These are phyloP conservation scores for Columba janthina DNA, from an alignment of 2,113 vertebrate species.

Conservation along the genomic window DNA sequence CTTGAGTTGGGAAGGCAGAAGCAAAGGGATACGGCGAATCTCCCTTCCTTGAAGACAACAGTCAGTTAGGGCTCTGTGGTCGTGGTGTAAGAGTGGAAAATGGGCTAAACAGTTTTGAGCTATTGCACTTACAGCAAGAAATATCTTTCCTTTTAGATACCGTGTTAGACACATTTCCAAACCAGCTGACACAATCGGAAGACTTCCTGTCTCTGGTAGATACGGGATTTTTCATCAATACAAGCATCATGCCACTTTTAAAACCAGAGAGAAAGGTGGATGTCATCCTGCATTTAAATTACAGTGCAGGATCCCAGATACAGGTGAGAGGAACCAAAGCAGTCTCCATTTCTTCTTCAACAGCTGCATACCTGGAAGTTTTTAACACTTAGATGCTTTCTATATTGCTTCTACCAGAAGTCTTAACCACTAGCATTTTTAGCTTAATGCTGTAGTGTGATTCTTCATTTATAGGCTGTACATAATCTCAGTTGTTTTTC, in stretches of 20 bases:
- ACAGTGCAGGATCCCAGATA: slow-evolving; percentile 75
- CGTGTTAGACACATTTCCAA: slow-evolving; percentile 73
- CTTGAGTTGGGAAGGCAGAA: neutral
- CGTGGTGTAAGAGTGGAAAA: neutral
- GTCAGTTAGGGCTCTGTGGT: neutral
- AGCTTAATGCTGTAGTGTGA: neutral
- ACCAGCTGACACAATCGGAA: slow-evolving; percentile 73
- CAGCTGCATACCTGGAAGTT: neutral
- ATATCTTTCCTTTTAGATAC: slow-evolving; percentile 59
- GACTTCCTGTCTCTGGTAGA: slow-evolving; percentile 76
- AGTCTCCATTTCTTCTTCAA: neutral
- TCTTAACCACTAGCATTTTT: neutral
- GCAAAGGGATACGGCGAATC: neutral
- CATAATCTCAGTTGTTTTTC: neutral
- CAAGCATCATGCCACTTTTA: slow-evolving; percentile 74
- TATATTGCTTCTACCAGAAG: neutral
- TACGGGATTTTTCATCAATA: slow-evolving; percentile 80
- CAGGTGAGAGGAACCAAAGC: slow-evolving; percentile 57
- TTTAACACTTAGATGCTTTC: neutral
- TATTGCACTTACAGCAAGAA: neutral
- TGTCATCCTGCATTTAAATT: slow-evolving; percentile 80
- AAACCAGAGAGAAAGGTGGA: slow-evolving; percentile 77
- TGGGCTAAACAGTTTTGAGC: neutral
- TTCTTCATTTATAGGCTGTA: neutral
- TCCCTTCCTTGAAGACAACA: neutral